Evolutionary conservation across 2,113 vertebrate species (phyloP).

Genomic region (Scophthalmus maximus): DNA sequence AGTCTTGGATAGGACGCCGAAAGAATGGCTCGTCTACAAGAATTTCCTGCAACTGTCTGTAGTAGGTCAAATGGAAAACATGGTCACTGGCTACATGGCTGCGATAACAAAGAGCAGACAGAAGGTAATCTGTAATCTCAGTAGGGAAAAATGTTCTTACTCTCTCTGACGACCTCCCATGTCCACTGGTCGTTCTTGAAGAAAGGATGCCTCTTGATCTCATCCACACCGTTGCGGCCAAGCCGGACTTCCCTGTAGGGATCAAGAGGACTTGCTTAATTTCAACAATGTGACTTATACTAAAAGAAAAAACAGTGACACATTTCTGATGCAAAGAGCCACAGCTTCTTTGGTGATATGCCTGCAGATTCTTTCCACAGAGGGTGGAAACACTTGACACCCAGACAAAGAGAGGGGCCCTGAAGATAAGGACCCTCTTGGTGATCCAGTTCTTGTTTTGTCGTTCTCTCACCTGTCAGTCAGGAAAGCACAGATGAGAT

Average conservation of each 20-base stretch:
- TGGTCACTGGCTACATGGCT: constrained; percentile 24
- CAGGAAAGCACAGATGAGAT: constrained; percentile 98
- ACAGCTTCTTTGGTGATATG: not conserved
- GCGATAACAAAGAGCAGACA: constrained; percentile 27
- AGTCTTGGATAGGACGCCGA: constrained; percentile 67
- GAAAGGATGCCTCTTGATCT: constrained; percentile 97
- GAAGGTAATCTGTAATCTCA: constrained; percentile 12
- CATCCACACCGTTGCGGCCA: constrained; percentile 95
- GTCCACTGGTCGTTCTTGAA: constrained; percentile 99
- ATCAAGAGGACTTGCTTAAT: not conserved
- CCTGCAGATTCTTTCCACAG: constrained; percentile 19
- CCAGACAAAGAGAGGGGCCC: constrained; percentile 11
- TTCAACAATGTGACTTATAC: no score
- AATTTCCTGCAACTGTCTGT: constrained; percentile 75
- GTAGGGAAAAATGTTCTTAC: constrained; percentile 82
- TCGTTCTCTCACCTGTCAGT: constrained; percentile 92
- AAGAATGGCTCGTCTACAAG: constrained; percentile 70
- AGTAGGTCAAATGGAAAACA: constrained; percentile 73
- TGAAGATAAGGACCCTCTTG: constrained; percentile 23
- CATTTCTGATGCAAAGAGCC: no score
- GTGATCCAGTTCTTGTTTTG: not conserved
- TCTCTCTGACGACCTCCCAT: constrained; percentile 96
- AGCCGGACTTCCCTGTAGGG: constrained; percentile 91
- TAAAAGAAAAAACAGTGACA: no score
- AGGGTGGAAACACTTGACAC: constrained; percentile 4